A percentile compares a stretch with the other conserved stretches of the same genome.
phyloP scores from a whole-genome alignment of 2,797 vertebrate species.

The Pangasius mekongensis region DNA sequence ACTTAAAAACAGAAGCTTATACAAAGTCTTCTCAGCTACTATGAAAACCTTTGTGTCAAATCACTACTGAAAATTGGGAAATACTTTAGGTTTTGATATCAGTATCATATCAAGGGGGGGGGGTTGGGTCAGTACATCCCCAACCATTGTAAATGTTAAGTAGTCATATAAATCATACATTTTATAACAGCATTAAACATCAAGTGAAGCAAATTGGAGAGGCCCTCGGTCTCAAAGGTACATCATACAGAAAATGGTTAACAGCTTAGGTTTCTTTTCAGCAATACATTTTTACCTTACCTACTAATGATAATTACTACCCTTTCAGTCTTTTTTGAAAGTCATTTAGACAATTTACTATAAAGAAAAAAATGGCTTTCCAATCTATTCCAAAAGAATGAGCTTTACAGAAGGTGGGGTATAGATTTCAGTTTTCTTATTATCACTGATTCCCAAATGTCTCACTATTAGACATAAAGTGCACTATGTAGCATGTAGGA shows the following conservation, averaged over 20 bases:
- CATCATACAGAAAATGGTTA: constrained; percentile 7
- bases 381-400: not conserved
- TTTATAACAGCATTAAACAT: constrained; percentile 45
- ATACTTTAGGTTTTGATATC: not conserved
- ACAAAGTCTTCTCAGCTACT: not conserved
- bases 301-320: constrained; percentile 30
- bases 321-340: constrained; percentile 19
- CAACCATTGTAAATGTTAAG: constrained; percentile 9
- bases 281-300: constrained; percentile 29
- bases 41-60: not conserved
- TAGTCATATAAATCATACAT: constrained; percentile 24
- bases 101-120: not conserved
- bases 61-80: not conserved
- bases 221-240: not conserved
- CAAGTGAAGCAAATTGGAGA: constrained; percentile 1
- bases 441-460: constrained; percentile 19
- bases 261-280: constrained; percentile 13
- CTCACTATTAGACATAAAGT: constrained; percentile 13
- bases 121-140: not conserved
- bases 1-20: not conserved
- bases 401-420: not conserved
- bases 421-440: constrained; percentile 14
- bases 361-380: not conserved
- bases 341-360: constrained; percentile 11
- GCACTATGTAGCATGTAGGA: not conserved